Conservation (phyloP, 2,113 vertebrate species). For the Lathamus discolor region DNA sequence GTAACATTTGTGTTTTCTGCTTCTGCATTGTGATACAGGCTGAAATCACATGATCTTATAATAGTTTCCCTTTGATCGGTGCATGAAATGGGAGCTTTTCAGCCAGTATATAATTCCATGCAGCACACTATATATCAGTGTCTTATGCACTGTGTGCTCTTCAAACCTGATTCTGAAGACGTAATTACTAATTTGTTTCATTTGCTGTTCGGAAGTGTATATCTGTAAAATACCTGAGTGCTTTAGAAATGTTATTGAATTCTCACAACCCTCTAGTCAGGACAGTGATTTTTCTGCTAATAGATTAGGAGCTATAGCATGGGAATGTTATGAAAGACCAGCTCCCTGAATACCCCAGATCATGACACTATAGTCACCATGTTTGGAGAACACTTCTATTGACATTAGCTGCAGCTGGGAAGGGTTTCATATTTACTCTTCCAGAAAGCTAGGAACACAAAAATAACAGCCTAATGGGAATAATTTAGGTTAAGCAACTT, state of each 20-base stretch:
- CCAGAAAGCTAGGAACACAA: neutral
- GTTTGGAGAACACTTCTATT: neutral
- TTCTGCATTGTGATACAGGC: neutral
- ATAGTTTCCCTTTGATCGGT: accelerated
- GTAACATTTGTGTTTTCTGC: neutral
- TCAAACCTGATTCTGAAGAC: neutral
- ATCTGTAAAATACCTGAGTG: neutral
- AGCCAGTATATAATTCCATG: accelerated
- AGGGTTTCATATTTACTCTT: neutral
- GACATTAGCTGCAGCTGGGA: accelerated
- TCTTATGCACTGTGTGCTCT: accelerated
- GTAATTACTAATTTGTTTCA: neutral
- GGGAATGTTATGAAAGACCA: neutral
- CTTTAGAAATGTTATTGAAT: neutral
- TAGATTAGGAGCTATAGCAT: neutral
- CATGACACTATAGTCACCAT: too few relatives aligned
- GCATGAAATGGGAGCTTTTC: accelerated
- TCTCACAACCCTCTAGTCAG: neutral
- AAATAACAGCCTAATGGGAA: neutral
- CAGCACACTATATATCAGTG: accelerated
- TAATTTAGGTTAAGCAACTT: neutral
- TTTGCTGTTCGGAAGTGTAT: neutral
- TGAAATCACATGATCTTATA: neutral
- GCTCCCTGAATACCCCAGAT: neutral
- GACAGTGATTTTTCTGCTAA: neutral